Base-by-base conservation (phyloP, 2,888 invertebrate species). In the Harmothoe impar region DNA sequence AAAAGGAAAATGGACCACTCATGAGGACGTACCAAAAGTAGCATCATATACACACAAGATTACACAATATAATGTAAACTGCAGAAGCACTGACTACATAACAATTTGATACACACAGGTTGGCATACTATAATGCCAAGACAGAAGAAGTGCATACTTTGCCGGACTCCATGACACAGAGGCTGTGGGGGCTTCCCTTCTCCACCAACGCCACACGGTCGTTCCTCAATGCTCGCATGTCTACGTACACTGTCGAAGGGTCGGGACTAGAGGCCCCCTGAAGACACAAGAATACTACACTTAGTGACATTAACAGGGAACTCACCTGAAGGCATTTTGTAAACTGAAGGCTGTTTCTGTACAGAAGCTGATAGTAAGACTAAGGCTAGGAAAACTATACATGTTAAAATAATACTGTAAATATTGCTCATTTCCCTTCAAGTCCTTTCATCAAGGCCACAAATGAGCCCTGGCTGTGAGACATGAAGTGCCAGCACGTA, bases 181-280 rank as follows among this genome's bases (percentile, higher is more conserved):
- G 96, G 31, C 99, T 99, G 95, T 99, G 99, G 0, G 99, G 99
- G 94, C 99, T 98, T 91, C 99, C 99, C 90, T 99, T 97, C 96
- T 99, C 99, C 0, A 99, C 99, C 90, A 99, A 96, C 0, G 99
- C 99, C 0, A 99, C 99, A 90, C 99, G 97, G 95, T 99, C 99
- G 96, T 99, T 99, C 90, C 99, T 97, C 93, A 99, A 96, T n/a
- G 99, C 99, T 92, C 99, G 97, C 90, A 99, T 97, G 96, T 99
- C 99, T 12, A 99, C 99, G 96, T 98, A 99, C 17, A 99, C 99
- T 51, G 98, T 98, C 17, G 98, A 98, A 0, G 99, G 98, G 95
- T 99, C 99, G 0, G 99, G 99, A 95, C 98, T 98, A 91, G 98
- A 98, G 0, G 96, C 97, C 92, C 97, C 97, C 97, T 97, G 93